Evolutionary conservation across 2,113 vertebrate genomes (phyloP).

Genomic region (Corvus cornix): DNA sequence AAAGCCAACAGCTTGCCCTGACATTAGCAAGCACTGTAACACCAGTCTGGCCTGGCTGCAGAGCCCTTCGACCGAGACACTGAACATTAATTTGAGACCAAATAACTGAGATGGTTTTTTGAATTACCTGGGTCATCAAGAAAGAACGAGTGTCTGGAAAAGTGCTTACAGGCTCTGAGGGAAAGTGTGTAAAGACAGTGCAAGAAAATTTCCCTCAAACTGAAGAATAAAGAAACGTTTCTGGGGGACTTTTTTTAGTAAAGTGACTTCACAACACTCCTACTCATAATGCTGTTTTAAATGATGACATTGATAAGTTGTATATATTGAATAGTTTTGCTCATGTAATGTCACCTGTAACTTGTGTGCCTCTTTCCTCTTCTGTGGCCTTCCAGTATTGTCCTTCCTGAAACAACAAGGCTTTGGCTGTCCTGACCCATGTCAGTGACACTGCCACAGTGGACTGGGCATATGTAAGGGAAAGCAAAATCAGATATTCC

Average conservation of each 20-base stretch:
- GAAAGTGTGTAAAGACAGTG: background rate
- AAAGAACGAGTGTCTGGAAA: background rate
- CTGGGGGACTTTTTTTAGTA: background rate
- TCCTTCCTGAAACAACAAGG: background rate
- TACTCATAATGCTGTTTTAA: background rate
- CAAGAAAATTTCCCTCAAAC: background rate
- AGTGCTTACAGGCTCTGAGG: background rate
- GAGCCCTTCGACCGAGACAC: background rate
- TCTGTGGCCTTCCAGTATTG: background rate
- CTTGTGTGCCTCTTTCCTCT: background rate
- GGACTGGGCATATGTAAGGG: background rate
- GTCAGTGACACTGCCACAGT: background rate
- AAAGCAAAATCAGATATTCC: background rate
- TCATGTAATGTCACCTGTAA: background rate
- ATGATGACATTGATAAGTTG: background rate
- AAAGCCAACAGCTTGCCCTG: background rate
- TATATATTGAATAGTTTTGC: background rate
- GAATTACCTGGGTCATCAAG: background rate
- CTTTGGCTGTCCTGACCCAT: background rate
- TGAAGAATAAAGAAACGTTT: background rate
- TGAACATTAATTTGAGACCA: background rate
- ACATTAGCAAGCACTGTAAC: rapidly evolving
- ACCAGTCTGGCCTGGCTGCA: background rate
- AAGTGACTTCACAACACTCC: background rate
- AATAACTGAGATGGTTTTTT: background rate